These are phyloP conservation scores for Panagrolaimus sp. DNA, from an alignment of 1,140 invertebrate species.

Conservation along the genomic window DNA sequence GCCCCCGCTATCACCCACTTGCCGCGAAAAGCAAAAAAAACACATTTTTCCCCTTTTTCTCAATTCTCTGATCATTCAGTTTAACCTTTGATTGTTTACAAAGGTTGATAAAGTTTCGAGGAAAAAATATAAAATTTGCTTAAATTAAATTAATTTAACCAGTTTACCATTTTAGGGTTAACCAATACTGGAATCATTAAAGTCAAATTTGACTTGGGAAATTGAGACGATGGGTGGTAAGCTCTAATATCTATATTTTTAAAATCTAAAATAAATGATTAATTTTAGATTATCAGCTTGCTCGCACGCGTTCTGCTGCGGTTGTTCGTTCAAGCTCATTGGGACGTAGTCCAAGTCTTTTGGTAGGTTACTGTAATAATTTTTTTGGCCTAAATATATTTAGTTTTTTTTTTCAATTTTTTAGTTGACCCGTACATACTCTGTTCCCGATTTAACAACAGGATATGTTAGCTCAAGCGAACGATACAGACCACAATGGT, in stretches of 20 bases:
- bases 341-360: conserved; percentile 6
- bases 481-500: conserved; percentile 14
- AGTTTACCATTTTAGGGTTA: background rate
- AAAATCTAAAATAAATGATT: no score
- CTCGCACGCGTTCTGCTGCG: conserved; percentile 7
- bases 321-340: background rate
- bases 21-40: no score
- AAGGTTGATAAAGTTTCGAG: no score
- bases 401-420: background rate
- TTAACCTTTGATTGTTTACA: no score
- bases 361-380: conserved; percentile 9
- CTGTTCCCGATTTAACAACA: conserved; percentile 12
- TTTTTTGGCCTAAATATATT: background rate
- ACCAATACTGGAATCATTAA: conserved; percentile 6
- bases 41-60: no score
- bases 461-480: background rate
- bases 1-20: no score
- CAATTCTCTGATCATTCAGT: no score
- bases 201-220: conserved; percentile 14
- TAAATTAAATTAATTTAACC: no score
- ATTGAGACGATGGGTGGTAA: conserved; percentile 17
- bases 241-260: no score
- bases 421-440: conserved; percentile 14
- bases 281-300: conserved; percentile 17
- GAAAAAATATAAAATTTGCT: no score